Evolutionary conservation across 53 echinoderm and acorn worm species (phyloP).

Genomic region (Mesocentrotus franciscanus): DNA sequence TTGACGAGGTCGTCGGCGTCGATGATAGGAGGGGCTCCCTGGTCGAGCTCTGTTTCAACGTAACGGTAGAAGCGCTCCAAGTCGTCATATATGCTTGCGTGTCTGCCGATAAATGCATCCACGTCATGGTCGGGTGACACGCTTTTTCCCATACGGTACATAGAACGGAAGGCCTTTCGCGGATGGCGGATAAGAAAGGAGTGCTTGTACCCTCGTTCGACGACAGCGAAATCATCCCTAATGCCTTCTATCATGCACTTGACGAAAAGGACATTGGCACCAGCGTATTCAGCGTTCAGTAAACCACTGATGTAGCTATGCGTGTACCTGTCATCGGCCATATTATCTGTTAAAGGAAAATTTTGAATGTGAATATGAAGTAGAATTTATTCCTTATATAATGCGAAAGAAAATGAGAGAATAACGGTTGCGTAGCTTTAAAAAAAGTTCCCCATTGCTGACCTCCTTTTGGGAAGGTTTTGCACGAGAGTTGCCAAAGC

Average conservation of each 20-base stretch:
- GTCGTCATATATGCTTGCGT: background rate
- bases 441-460: too few relatives aligned
- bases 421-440: too few relatives aligned
- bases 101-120: background rate
- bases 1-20: slow-evolving; percentile 54
- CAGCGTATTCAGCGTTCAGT: slow-evolving; percentile 25
- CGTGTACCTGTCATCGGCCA: slow-evolving; percentile 29
- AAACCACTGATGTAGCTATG: slow-evolving; percentile 7
- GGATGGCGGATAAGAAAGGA: slow-evolving; percentile 50
- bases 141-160: background rate
- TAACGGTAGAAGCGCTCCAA: slow-evolving; percentile 13
- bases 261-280: slow-evolving; percentile 49
- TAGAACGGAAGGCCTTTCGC: background rate
- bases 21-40: slow-evolving; percentile 24
- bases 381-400: too few relatives aligned
- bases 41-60: slow-evolving; percentile 23
- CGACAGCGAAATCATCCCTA: background rate
- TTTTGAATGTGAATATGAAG: too few relatives aligned
- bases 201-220: background rate
- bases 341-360: background rate
- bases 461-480: too few relatives aligned
- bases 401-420: too few relatives aligned
- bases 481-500: too few relatives aligned
- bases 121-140: background rate
- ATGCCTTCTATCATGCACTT: slow-evolving; percentile 38